Conservation (phyloP, 2,888 invertebrate species). For the Gasteruption jaculator region DNA sequence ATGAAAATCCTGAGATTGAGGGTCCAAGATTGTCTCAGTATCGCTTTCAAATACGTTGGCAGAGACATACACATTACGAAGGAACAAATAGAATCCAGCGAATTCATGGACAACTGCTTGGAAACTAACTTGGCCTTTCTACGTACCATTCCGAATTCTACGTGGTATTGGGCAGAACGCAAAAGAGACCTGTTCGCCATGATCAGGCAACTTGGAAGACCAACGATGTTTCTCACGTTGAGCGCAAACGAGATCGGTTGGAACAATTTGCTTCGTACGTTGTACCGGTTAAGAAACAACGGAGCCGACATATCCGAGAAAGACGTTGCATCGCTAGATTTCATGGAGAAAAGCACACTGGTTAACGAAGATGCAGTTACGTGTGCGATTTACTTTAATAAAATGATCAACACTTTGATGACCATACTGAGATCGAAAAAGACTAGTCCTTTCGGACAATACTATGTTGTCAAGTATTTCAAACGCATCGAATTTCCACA, state of each 20-base stretch:
- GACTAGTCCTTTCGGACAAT: conserved; percentile 19
- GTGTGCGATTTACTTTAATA: conserved; percentile 35
- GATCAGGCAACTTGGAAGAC: conserved; percentile 45
- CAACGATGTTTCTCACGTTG: conserved; percentile 44
- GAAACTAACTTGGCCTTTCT: conserved; percentile 41
- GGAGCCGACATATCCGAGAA: conserved; percentile 13
- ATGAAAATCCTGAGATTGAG: conserved; percentile 30
- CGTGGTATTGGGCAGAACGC: conserved; percentile 40
- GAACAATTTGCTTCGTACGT: conserved; percentile 35
- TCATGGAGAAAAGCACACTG: conserved; percentile 20
- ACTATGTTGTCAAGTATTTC: conserved; percentile 26
- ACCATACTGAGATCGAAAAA: conserved; percentile 18
- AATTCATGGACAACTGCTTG: conserved; percentile 37
- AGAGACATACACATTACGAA: conserved; percentile 32
- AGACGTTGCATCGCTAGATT: conserved; percentile 16
- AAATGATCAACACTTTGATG: conserved; percentile 20
- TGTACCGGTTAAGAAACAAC: conserved; percentile 35
- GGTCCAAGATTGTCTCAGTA: conserved; percentile 23
- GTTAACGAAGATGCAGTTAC: conserved; percentile 27
- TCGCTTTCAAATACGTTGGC: conserved; percentile 35
- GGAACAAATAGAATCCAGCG: conserved; percentile 32
- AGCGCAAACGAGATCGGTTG: conserved; percentile 49
- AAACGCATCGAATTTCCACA: conserved; percentile 23
- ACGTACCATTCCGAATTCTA: conserved; percentile 42
- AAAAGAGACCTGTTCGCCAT: conserved; percentile 48